Evolutionary conservation across 1,140 invertebrate genomes (phyloP).

Genomic region (Gonatopus flavifemur): DNA sequence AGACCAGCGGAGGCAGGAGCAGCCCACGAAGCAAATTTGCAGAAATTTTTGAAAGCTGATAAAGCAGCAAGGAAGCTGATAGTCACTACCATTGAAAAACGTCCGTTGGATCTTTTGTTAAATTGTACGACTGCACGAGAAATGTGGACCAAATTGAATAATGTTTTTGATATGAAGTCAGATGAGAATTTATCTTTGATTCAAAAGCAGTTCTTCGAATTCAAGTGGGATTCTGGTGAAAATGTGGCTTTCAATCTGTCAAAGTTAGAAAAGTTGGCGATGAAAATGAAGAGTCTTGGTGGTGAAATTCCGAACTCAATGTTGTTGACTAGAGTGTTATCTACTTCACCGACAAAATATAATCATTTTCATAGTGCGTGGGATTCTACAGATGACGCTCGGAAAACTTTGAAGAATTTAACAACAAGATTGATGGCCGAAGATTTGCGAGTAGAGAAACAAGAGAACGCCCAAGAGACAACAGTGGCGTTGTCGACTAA

Average conservation of each 20-base stretch:
- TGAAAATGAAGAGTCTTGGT: conserved; percentile 11
- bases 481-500: too few relatives aligned
- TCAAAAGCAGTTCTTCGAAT: conserved; percentile 27
- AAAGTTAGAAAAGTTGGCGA: conserved; percentile 5
- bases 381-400: not conserved
- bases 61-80: conserved; percentile 30
- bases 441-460: not conserved
- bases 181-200: conserved; percentile 16
- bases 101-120: conserved; percentile 26
- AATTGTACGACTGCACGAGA: conserved; percentile 28
- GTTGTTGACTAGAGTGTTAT: not conserved
- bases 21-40: not conserved
- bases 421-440: not conserved
- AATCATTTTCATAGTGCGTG: not conserved
- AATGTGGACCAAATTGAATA: conserved; percentile 32
- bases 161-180: conserved; percentile 31
- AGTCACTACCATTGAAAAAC: conserved; percentile 25
- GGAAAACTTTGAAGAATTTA: not conserved
- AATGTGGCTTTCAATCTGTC: conserved; percentile 7
- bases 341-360: not conserved
- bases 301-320: not conserved
- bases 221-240: conserved; percentile 9
- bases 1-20: not conserved
- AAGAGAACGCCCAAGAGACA: not conserved
- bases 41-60: conserved; percentile 25